A percentile compares a stretch with the other conserved stretches of the same genome.
These are phyloP conservation scores for Ariolimax columbianus DNA, from an alignment of 2,888 invertebrate genomes.

Conservation along the genomic window DNA sequence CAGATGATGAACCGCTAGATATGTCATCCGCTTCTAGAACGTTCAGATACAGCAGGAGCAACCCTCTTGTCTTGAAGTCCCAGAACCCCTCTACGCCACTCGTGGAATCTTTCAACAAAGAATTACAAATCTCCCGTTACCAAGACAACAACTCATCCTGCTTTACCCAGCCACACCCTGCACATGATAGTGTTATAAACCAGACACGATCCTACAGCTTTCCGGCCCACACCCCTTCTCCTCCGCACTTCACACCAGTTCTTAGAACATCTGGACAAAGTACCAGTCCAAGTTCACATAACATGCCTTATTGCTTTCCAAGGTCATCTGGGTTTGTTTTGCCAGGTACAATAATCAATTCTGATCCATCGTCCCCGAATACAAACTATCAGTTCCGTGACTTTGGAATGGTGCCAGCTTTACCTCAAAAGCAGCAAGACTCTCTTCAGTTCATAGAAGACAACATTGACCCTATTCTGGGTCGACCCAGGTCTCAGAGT, in stretches of 20 bases:
- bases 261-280: not conserved
- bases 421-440: not conserved
- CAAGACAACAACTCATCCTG: not conserved
- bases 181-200: conserved; percentile 4
- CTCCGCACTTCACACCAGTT: not conserved
- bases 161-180: not conserved
- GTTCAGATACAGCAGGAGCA: not conserved
- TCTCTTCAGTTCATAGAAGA: not conserved
- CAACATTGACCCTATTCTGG: conserved; percentile 7
- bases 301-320: conserved; percentile 1
- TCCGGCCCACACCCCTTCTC: not conserved
- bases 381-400: not conserved
- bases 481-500: conserved; percentile 25
- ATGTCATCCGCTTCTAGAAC: not conserved
- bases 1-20: conserved; percentile 22
- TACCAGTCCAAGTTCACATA: not conserved
- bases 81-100: not conserved
- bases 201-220: not conserved
- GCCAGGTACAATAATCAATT: not conserved
- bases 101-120: not conserved
- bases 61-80: not conserved
- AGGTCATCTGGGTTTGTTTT: not conserved
- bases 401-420: not conserved
- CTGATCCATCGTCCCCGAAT: conserved; percentile 14
- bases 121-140: not conserved